Percentiles rank a stretch among this genome's conserved stretches.
phyloP scores from a whole-genome alignment of 2,113 vertebrate genomes.

The Dicaeum eximium region DNA sequence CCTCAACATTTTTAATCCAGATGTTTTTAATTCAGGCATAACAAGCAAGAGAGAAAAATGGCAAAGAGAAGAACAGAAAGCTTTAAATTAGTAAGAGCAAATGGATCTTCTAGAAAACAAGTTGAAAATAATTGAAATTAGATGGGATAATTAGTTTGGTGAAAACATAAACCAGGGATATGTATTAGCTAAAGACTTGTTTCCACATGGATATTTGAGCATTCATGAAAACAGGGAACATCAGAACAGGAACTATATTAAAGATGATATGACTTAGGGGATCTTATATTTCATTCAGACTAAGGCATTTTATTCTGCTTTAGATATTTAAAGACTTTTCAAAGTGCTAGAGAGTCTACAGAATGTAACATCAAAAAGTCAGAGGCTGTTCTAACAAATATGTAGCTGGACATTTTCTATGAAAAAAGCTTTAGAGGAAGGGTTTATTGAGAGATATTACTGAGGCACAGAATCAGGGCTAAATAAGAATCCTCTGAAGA shows the following conservation, averaged over 20 bases:
- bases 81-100: background rate
- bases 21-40: constrained; percentile 1
- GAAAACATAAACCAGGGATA: background rate
- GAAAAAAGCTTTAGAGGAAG: background rate
- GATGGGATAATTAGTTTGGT: background rate
- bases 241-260: background rate
- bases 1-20: background rate
- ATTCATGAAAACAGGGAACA: background rate
- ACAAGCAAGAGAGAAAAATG: background rate
- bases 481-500: background rate
- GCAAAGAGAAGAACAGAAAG: background rate
- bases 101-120: background rate
- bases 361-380: background rate
- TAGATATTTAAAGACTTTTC: background rate
- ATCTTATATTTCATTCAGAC: background rate
- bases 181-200: background rate
- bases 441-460: background rate
- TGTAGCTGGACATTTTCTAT: background rate
- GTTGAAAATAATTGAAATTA: background rate
- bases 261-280: background rate
- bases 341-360: background rate
- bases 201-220: background rate
- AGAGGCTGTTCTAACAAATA: background rate
- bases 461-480: background rate
- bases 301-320: background rate